These are phyloP conservation scores for Pemphredon lugubris DNA, from an alignment of 2,888 invertebrate species.

Conservation along the genomic window DNA sequence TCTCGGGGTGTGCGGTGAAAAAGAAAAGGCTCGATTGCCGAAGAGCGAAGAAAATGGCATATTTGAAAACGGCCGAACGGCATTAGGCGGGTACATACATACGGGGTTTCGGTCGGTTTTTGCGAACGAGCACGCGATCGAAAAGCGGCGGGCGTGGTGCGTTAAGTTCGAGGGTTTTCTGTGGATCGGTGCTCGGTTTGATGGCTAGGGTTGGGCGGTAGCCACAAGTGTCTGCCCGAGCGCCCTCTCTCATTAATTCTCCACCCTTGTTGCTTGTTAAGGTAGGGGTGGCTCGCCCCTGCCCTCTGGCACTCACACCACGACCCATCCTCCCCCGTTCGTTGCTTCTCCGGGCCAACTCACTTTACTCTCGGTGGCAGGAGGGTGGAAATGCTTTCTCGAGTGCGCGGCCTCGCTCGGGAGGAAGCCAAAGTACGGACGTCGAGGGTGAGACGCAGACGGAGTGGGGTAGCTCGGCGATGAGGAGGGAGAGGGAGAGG, in stretches of 20 bases:
- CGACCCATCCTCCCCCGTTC: conserved; percentile 40
- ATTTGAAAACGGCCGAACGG: no score
- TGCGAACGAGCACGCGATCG: conserved; percentile 48
- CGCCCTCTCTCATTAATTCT: conserved; percentile 81
- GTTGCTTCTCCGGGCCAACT: conserved; percentile 68
- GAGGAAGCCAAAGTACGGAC: conserved; percentile 23
- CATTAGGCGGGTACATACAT: no score
- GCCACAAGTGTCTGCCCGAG: conserved; percentile 81
- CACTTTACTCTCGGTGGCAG: conserved; percentile 58
- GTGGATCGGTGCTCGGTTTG: conserved; percentile 72
- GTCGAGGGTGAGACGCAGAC: conserved; percentile 48
- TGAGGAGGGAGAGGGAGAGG: conserved; percentile 40
- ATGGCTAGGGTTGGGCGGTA: conserved; percentile 78
- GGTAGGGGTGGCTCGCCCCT: conserved; percentile 72
- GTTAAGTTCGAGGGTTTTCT: conserved; percentile 67
- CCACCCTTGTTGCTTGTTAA: conserved; percentile 81
- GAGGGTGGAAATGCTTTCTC: conserved; percentile 75
- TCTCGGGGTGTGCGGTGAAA: no score
- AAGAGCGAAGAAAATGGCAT: no score
- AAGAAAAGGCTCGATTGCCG: no score
- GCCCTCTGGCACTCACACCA: conserved; percentile 59
- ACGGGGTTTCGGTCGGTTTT: no score
- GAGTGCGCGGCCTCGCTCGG: conserved; percentile 61
- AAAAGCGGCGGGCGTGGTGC: conserved; percentile 56
- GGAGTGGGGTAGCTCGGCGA: conserved; percentile 18